phyloP scores from a whole-genome alignment of 2,113 vertebrate genomes.

The Tragulus kanchil region DNA sequence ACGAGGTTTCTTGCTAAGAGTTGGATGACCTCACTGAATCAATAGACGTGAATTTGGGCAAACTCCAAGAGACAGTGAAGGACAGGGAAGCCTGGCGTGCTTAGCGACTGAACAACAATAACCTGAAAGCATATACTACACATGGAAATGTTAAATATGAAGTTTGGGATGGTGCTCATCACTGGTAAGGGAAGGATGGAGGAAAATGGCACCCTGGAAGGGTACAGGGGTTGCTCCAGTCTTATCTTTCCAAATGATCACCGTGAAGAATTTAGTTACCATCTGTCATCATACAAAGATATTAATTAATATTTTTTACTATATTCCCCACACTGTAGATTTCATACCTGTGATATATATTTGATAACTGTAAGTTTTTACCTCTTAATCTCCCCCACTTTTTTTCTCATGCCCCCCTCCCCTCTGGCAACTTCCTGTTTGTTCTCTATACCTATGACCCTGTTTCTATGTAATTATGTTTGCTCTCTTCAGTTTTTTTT shows the following conservation, averaged over 20 bases:
- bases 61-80: not conserved
- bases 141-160: slow-evolving; percentile 25
- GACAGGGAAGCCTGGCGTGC: not conserved
- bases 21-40: not conserved
- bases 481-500: not conserved
- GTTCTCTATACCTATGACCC: not conserved
- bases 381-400: not conserved
- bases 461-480: not conserved
- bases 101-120: not conserved
- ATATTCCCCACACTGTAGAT: not conserved
- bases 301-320: not conserved
- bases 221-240: not conserved
- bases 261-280: not conserved
- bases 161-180: not conserved
- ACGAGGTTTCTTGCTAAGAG: not conserved
- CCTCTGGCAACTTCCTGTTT: not conserved
- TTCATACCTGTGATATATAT: not conserved
- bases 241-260: not conserved
- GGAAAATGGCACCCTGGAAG: not conserved
- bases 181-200: not conserved
- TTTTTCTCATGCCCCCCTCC: not conserved
- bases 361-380: not conserved
- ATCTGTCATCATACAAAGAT: not conserved
- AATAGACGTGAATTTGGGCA: not conserved
- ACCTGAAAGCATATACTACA: not conserved